Evolutionary conservation across 1,140 invertebrate species (phyloP).

Genomic region (Dendroctonus ponderosae): DNA sequence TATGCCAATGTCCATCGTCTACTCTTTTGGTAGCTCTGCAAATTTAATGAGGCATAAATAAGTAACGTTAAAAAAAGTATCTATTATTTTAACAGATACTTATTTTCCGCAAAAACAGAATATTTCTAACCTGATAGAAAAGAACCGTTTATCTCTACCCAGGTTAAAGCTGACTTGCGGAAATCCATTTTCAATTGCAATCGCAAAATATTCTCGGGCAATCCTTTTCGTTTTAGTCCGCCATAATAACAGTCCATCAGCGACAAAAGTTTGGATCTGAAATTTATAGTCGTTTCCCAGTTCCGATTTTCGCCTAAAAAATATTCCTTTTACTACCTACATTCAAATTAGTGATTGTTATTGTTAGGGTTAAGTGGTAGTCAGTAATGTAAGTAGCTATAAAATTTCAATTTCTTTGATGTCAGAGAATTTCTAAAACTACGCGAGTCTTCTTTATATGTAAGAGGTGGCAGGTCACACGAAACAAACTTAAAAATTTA

Average conservation of each 20-base stretch:
- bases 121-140: conserved; percentile 53
- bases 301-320: conserved; percentile 61
- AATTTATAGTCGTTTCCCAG: conserved; percentile 70
- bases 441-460: no score
- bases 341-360: no score
- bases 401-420: no score
- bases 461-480: neutral
- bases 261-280: conserved; percentile 64
- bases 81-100: no score
- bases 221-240: conserved; percentile 53
- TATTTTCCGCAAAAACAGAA: neutral
- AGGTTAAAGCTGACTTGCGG: conserved; percentile 65
- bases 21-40: conserved; percentile 58
- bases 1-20: conserved; percentile 74
- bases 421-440: no score
- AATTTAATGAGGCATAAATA: conserved; percentile 16
- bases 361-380: no score
- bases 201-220: conserved; percentile 59
- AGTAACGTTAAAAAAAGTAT: neutral
- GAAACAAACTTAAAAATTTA: conserved; percentile 15
- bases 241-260: conserved; percentile 70
- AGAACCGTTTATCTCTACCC: conserved; percentile 58
- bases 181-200: conserved; percentile 62
- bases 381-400: no score
- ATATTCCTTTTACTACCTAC: neutral